Percentiles rank a stretch among this genome's conserved stretches.
Conservation (phyloP, 2,797 vertebrate genomes). For the Enteromius unitaeniatus region DNA sequence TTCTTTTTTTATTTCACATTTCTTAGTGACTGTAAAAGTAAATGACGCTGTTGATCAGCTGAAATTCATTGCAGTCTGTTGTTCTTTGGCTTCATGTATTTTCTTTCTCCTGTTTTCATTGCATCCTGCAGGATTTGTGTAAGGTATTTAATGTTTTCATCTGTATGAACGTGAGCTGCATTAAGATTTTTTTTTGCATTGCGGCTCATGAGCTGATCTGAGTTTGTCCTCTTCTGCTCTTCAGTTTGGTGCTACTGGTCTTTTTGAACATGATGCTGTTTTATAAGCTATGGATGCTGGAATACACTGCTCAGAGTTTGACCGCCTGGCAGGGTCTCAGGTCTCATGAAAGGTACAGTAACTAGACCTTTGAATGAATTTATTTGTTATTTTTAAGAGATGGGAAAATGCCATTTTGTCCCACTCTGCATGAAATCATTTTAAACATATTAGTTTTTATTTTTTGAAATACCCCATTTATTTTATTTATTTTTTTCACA, state of each 20-base stretch:
- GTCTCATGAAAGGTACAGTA: constrained; percentile 89
- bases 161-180: neutral
- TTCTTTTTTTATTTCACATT: neutral
- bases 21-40: neutral
- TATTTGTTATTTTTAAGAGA: neutral
- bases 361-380: neutral
- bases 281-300: constrained; percentile 99
- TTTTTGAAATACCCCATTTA: neutral
- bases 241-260: constrained; percentile 93
- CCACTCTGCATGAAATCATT: neutral
- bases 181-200: neutral
- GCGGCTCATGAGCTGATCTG: neutral
- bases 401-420: neutral
- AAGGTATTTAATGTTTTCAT: constrained; percentile 79
- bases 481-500: neutral
- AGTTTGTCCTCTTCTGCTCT: constrained; percentile 19
- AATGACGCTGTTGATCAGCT: neutral
- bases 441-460: neutral
- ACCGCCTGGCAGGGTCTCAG: constrained; percentile 93
- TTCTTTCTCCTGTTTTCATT: constrained; percentile 60
- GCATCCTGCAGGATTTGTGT: constrained; percentile 90
- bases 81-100: constrained; percentile 58
- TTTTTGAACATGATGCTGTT: constrained; percentile 98
- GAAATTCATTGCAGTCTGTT: constrained; percentile 3
- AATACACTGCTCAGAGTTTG: constrained; percentile 93